Base-by-base conservation (phyloP, 2,888 invertebrate genomes). In the Orthonychiurus folsomi region DNA sequence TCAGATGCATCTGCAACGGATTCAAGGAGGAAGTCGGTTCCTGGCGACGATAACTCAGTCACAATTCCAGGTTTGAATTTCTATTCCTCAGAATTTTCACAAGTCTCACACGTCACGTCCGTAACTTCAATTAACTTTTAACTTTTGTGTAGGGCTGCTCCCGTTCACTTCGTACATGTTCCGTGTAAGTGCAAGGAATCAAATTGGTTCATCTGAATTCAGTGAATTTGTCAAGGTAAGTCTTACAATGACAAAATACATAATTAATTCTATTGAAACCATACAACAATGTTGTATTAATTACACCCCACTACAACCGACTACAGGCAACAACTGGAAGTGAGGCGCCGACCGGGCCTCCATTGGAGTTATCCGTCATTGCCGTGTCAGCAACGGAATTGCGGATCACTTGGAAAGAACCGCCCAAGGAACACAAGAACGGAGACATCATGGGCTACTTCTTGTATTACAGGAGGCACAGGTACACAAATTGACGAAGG, bases 361-460 rank as follows among this genome's bases (percentile, higher is more conserved):
- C 88, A 0, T 80, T 80, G 25, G 83, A 83, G 73, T 84, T 88
- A 24, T 82, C 82, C 57, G 85, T 84, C 20, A 82, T 84, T 47
- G 82, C 88, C 0, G 80, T 85, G 15, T 86, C 84, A 1, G 84
- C 87, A 0, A 85, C 86, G 63, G 84, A 87, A 74, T 77, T 88
- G 55, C 81, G 84, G 72, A 84, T 87, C 66, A 82, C 84, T n/a
- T 88, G 88, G 88, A 83, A 86, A 61, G 84, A 87, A 3, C 88
- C 88, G 0, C 81, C 84, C 50, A 79, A 84, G n/a, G 85, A 85
- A 28, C 20, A 25, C 50, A 50, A 26, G 84, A 87, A 88, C 75
- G 88, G 88, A 0, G 84, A 86, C 67, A 82, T 88, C 58, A 79
- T 86, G 15, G 88, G 88, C 12, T 88, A 88, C 76, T 84, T 83